A percentile compares a stretch with the other conserved stretches of the same genome.
Evolutionary conservation across 1,140 invertebrate species (phyloP).

Genomic region (Theocolax elegans): DNA sequence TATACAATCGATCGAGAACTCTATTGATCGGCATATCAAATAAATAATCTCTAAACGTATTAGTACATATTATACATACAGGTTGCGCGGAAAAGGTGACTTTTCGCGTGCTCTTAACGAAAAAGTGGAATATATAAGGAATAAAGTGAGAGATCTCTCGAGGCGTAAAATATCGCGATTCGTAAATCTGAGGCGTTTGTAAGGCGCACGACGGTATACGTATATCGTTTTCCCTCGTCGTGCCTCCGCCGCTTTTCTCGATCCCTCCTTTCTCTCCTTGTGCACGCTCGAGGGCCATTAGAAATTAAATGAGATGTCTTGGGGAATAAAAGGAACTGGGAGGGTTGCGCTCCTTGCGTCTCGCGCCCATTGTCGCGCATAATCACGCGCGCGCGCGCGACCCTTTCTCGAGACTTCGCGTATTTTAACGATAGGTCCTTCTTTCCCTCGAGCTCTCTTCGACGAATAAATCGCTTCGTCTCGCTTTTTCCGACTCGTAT

Average conservation of each 20-base stretch:
- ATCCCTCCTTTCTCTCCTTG: neutral
- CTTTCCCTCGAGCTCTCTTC: neutral
- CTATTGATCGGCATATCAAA: no score
- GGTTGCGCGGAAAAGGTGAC: no score
- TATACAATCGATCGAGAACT: no score
- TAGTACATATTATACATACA: no score
- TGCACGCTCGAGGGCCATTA: conserved; percentile 41
- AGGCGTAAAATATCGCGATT: conserved; percentile 46
- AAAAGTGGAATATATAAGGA: no score
- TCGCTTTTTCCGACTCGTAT: no score
- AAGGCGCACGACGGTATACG: no score
- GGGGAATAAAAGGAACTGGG: conserved; percentile 40
- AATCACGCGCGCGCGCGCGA: conserved; percentile 33
- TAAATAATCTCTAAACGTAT: no score
- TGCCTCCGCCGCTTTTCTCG: neutral
- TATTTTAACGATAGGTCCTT: conserved; percentile 39
- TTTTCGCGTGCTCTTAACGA: neutral
- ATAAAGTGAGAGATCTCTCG: no score
- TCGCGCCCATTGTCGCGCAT: conserved; percentile 40
- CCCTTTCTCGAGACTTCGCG: conserved; percentile 34
- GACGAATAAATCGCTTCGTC: neutral
- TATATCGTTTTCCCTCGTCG: neutral
- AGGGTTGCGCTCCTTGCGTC: conserved; percentile 29
- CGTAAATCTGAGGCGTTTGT: conserved; percentile 38
- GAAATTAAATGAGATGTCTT: conserved; percentile 50